Evolutionary conservation across 2,113 vertebrate species (phyloP).

Genomic region (Syrrhaptes paradoxus): DNA sequence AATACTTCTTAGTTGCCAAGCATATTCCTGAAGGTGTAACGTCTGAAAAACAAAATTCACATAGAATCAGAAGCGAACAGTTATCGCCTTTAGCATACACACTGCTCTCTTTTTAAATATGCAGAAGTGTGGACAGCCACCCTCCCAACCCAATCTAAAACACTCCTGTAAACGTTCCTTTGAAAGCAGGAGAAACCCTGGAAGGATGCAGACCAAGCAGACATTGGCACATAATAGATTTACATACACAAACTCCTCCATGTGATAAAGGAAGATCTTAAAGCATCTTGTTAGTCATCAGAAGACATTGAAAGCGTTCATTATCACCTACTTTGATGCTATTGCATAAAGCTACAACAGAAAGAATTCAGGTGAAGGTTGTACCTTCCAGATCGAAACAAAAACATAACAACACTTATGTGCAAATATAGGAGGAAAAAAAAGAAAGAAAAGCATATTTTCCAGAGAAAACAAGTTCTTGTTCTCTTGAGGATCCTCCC

Average conservation of each 20-base stretch:
- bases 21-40: not conserved
- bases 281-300: not conserved
- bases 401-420: not conserved
- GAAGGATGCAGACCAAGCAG: not conserved
- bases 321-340: not conserved
- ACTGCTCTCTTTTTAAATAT: not conserved
- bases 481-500: constrained; percentile 16
- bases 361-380: not conserved
- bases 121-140: not conserved
- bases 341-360: not conserved
- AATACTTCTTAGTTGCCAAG: not conserved
- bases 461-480: constrained; percentile 29
- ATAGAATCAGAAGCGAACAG: not conserved
- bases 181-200: not conserved
- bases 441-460: constrained; percentile 10
- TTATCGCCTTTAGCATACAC: not conserved
- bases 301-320: not conserved
- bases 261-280: not conserved
- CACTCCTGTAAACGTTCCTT: not conserved
- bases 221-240: not conserved
- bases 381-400: constrained; percentile 20
- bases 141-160: not conserved
- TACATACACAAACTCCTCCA: not conserved
- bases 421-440: not conserved
- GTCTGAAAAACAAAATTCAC: not conserved